Evolutionary conservation across 64 coral and sea anemone genomes (phyloP), one percentile per base, ranked within the genome.

Genomic region (Actinia tenebrosa): DNA sequence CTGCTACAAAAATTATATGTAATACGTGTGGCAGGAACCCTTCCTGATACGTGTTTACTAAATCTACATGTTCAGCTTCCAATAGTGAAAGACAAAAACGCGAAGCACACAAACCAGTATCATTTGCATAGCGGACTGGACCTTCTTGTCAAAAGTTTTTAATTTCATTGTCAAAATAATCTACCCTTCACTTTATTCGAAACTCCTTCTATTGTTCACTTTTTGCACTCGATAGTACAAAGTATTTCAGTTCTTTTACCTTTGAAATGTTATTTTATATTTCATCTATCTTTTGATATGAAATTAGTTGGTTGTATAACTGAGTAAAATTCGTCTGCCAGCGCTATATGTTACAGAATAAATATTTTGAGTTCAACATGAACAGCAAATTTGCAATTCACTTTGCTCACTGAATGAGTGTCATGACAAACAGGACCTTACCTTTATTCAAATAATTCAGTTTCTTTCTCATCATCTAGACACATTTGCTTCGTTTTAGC

Each of bases 161-260:
- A 30, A 75, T 75, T 75, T 30, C 25, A 75, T 75, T 75, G 69
- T 75, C 69, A 75, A 75, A 30, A 75, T 75, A 75, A 75, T 42
- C 69, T 43, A 26, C 10, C 56, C 13, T 26, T 13, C 26, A 42
- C 11, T 13, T 30, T 75, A 43, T 43, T 42, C 69, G 4, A 37
- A 75, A 42, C 69, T 43, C 9, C 27, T 30, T 66, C 7, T 3
- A 66, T 66, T 58, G 56, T 58, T 37, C 30, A 14, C 7, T 16
- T 58, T 58, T 13, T 58, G 56, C 15, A 58, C 2, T 13, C 56
- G 56, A 58, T 58, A 3, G 7, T 58, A 11, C 7, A 10, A 1
- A 58, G 56, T 58, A 58, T 58, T 27, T 43, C 27, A 25, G 7
- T 27, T 11, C n/a, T 71, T 37, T 75, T 3, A 9, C 25, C 23